These are phyloP conservation scores for Bolinopsis microptera DNA, from an alignment of 37 sponge, comb jelly and placozoan species.

Conservation along the genomic window DNA sequence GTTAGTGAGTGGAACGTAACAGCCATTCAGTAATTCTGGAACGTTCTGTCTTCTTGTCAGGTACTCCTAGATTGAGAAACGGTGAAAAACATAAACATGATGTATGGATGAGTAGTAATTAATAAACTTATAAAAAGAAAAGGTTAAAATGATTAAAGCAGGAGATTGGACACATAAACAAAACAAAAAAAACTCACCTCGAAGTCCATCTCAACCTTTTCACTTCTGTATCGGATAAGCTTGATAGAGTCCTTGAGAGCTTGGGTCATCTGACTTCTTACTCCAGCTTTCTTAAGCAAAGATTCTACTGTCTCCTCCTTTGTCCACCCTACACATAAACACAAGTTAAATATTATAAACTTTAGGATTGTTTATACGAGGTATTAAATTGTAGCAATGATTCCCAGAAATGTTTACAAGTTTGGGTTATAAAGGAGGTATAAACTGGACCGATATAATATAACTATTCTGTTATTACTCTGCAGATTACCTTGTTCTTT, in stretches of 20 bases:
- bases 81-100: not conserved
- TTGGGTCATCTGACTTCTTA: slow-evolving; percentile 76
- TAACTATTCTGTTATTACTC: no score
- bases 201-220: slow-evolving; percentile 80
- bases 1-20: not conserved
- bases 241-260: slow-evolving; percentile 70
- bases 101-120: not conserved
- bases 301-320: slow-evolving; percentile 85
- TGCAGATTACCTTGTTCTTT: slow-evolving; percentile 88
- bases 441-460: no score
- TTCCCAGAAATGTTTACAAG: no score
- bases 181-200: slow-evolving; percentile 63
- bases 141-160: not conserved
- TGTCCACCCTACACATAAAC: slow-evolving; percentile 79
- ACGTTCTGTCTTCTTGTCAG: not conserved
- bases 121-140: not conserved
- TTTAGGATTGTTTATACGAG: no score
- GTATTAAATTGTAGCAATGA: no score
- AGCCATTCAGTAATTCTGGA: slow-evolving; percentile 18
- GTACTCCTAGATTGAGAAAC: no score
- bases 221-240: slow-evolving; percentile 83
- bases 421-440: no score
- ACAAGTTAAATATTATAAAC: no score
- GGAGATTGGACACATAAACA: not conserved
- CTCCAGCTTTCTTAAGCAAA: slow-evolving; percentile 88